Percentiles rank a stretch among this genome's conserved stretches.
These are phyloP conservation scores for Spatula versicolor DNA, from an alignment of 2,797 vertebrate species.

Conservation along the genomic window DNA sequence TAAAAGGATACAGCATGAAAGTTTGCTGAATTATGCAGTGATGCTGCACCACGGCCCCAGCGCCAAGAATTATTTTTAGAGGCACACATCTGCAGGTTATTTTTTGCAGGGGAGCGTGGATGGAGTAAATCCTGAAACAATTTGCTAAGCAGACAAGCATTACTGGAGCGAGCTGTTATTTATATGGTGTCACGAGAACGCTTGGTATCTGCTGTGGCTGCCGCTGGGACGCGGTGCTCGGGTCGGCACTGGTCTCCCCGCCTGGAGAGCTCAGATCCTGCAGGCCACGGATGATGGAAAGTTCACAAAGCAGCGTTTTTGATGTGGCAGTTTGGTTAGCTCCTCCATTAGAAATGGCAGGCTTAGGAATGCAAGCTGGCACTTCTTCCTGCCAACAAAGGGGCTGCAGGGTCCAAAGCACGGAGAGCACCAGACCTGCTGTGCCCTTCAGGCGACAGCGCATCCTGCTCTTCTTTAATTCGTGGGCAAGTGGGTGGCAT, in stretches of 20 bases:
- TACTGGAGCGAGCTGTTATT: not conserved
- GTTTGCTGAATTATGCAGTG: not conserved
- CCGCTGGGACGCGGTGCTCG: not conserved
- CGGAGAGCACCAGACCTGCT: accelerated
- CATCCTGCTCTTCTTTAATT: not conserved
- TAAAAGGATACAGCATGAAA: not conserved
- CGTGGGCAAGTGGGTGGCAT: not conserved
- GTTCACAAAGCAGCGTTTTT: not conserved
- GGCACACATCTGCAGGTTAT: conserved; percentile 54
- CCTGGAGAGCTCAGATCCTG: not conserved
- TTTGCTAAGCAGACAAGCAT: not conserved
- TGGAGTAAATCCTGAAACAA: conserved; percentile 12
- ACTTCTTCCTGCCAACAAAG: not conserved
- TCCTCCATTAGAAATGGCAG: not conserved
- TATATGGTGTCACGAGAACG: not conserved
- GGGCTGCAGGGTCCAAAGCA: not conserved
- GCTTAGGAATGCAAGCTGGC: not conserved
- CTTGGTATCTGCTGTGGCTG: not conserved
- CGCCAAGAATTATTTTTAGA: conserved; percentile 56
- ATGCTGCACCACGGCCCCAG: not conserved
- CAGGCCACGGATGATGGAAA: not conserved
- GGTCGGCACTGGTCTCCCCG: not conserved
- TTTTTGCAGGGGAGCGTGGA: conserved; percentile 8
- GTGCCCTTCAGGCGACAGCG: not conserved
- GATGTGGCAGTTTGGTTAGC: not conserved